Evolutionary conservation across 1,140 invertebrate genomes (phyloP), one percentile per base, ranked within the genome.

Genomic region (Achroia grisella): DNA sequence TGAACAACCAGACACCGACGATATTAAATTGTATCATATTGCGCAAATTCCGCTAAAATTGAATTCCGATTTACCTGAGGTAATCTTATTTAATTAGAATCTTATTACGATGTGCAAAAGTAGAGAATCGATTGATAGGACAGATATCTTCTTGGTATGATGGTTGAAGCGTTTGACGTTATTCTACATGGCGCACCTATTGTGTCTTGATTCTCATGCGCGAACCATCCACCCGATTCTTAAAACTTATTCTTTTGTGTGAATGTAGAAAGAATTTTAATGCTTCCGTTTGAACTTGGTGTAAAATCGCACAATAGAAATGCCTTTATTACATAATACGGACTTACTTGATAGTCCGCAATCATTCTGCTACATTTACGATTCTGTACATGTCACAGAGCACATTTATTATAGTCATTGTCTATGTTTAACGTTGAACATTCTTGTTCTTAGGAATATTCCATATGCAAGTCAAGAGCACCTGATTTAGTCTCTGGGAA

Each of bases 201-300:
- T 74, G 68, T 79, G 44, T 62, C 50, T 30, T 57, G 51, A 73
- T 78, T 78, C 72, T 56, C 71, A 77, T 78, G 71, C 71, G 67
- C 65, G 37, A 58, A 66, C 58, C 66, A 65, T 63, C 64, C 66
- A 47, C 37, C 40, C 56, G 58, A 68, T 82, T 82, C 78, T 79
- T 62, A 75, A 81, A 77, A 77, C 64, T 72, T 78, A 70, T 76
- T 73, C 71, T 72, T 82, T 76, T 77, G 71, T 75, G 61, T 64
- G 65, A 65, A 76, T 71, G 72, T 52, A 69, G 56, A 71, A 78
- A 66, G 75, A 82, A 79, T 79, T 69, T 82, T 82, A 82, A 82
- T 82, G 71, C 60, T 72, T 82, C 78, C 78, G 74, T 52, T 62
- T 76, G 67, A 78, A 78, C 71, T 81, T 78, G 55, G 52, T 48